These are phyloP conservation scores for Darevskia nairensis DNA, from an alignment of 2,797 vertebrate species.

Conservation along the genomic window DNA sequence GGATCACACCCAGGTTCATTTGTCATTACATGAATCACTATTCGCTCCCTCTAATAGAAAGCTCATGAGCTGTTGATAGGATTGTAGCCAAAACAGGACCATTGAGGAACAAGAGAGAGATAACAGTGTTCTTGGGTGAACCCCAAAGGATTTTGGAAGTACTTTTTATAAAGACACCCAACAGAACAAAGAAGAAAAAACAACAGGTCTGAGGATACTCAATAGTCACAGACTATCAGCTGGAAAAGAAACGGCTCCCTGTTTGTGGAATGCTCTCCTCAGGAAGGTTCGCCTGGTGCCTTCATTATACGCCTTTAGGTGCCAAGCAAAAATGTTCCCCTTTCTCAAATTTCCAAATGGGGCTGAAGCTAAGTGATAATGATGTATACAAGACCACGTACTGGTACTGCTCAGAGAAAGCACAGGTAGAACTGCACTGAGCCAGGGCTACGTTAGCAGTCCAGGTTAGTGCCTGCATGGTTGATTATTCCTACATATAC, in stretches of 20 bases:
- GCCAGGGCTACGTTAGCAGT: not conserved
- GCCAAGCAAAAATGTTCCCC: no score
- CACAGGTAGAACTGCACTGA: not conserved
- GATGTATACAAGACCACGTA: not conserved
- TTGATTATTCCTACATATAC: not conserved
- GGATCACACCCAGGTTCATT: not conserved
- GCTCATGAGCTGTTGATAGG: no score
- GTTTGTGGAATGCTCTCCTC: not conserved
- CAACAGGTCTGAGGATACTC: no score
- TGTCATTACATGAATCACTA: not conserved
- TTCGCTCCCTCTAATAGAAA: not conserved
- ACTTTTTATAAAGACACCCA: no score
- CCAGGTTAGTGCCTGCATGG: not conserved
- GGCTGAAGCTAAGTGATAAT: not conserved
- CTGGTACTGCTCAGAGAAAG: not conserved
- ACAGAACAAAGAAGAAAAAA: no score
- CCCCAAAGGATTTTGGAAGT: not conserved
- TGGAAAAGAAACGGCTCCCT: not conserved
- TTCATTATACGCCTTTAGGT: no score
- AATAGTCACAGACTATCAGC: not conserved
- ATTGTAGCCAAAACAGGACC: no score
- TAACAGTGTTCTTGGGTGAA: not conserved
- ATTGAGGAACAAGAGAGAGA: no score
- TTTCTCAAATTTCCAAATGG: not conserved
- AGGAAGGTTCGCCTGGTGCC: no score